Evolutionary conservation across 1,140 invertebrate genomes (phyloP).

Genomic region (Harlomillsia oculata): DNA sequence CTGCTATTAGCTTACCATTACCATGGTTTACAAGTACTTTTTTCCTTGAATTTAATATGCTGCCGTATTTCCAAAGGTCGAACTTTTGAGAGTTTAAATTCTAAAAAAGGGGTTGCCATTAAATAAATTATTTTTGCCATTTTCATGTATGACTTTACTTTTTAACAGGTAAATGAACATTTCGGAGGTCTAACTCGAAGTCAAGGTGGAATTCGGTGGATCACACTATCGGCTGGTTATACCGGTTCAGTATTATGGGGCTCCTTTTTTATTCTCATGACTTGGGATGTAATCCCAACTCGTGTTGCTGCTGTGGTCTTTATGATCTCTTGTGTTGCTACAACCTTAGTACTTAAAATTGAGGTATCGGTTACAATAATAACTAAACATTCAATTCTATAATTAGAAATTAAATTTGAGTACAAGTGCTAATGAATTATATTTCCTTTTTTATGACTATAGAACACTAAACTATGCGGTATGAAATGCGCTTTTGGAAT

Average conservation of each 20-base stretch:
- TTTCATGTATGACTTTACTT: background rate
- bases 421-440: too few relatives aligned
- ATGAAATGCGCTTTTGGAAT: conserved; percentile 22
- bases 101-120: too few relatives aligned
- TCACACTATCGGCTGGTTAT: conserved; percentile 27
- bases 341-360: conserved; percentile 16
- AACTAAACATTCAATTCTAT: background rate
- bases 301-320: conserved; percentile 18
- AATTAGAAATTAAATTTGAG: background rate
- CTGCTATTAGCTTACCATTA: too few relatives aligned
- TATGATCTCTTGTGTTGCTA: conserved; percentile 23
- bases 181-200: conserved; percentile 21
- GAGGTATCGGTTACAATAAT: conserved; percentile 7
- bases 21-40: too few relatives aligned
- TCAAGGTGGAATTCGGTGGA: conserved; percentile 17
- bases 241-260: conserved; percentile 27
- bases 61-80: too few relatives aligned
- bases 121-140: too few relatives aligned
- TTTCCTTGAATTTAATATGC: too few relatives aligned
- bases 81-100: too few relatives aligned
- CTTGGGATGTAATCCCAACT: conserved; percentile 23
- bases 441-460: too few relatives aligned
- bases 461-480: conserved; percentile 17
- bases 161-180: conserved; percentile 21
- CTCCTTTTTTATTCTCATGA: conserved; percentile 28